Evolutionary conservation across 1,140 invertebrate genomes (phyloP).

Genomic region (Dinoponera quadriceps): DNA sequence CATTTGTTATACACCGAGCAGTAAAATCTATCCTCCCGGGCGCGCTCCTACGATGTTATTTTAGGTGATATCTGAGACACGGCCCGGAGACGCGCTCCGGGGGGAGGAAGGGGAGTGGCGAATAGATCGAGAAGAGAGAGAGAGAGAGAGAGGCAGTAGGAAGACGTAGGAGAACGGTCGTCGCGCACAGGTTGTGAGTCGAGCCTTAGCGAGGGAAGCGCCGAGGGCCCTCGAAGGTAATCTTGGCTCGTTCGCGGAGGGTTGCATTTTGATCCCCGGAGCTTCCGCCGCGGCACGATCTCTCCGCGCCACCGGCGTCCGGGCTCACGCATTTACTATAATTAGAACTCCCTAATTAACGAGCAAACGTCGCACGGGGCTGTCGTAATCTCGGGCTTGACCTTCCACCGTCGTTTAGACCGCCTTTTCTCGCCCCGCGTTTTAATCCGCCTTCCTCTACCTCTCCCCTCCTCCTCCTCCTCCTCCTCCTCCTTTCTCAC

Average conservation of each 20-base stretch:
- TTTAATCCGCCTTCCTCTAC: slow-evolving; percentile 28
- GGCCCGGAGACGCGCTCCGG: slow-evolving; percentile 26
- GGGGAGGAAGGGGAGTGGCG: slow-evolving; percentile 11
- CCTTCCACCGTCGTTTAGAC: slow-evolving; percentile 71
- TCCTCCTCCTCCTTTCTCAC: neutral
- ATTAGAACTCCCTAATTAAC: slow-evolving; percentile 80
- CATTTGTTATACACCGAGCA: slow-evolving; percentile 69
- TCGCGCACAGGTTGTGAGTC: slow-evolving; percentile 67
- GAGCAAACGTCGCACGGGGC: slow-evolving; percentile 74
- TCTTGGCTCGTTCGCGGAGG: slow-evolving; percentile 80
- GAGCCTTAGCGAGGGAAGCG: slow-evolving; percentile 70
- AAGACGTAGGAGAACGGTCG: slow-evolving; percentile 40
- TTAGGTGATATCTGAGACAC: slow-evolving; percentile 71
- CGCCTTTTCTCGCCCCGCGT: slow-evolving; percentile 58
- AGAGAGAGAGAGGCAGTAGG: slow-evolving; percentile 58
- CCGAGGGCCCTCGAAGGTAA: slow-evolving; percentile 82
- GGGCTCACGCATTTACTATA: slow-evolving; percentile 78
- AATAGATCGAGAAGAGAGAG: slow-evolving; percentile 63
- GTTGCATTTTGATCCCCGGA: slow-evolving; percentile 83
- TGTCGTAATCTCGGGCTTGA: slow-evolving; percentile 73
- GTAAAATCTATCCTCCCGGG: slow-evolving; percentile 69
- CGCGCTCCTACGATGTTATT: slow-evolving; percentile 66
- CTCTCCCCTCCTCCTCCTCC: neutral
- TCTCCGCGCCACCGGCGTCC: slow-evolving; percentile 65
- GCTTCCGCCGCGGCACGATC: slow-evolving; percentile 83